phyloP scores from a whole-genome alignment of 2,888 invertebrate species.

The Sabatieria punctata region DNA sequence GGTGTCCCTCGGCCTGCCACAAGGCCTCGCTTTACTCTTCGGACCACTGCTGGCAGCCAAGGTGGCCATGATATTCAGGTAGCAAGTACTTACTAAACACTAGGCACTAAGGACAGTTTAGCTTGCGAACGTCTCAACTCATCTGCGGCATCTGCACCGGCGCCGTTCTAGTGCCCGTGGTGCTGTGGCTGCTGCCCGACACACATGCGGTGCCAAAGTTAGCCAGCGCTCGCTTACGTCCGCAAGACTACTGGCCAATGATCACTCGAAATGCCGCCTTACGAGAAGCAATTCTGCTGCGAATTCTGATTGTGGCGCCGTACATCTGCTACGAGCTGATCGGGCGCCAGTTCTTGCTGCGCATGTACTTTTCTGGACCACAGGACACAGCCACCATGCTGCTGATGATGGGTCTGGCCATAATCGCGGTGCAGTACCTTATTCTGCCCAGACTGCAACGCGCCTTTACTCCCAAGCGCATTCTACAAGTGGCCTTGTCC shows the following conservation, averaged over 20 bases:
- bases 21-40: constrained; percentile 20
- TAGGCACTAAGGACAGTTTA: neutral
- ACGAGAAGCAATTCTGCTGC: constrained; percentile 22
- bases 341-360: constrained; percentile 27
- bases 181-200: constrained; percentile 23
- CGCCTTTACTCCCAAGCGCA: constrained; percentile 15
- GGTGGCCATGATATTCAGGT: constrained; percentile 26
- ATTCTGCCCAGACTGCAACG: constrained; percentile 25
- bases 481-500: constrained; percentile 19
- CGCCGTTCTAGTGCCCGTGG: constrained; percentile 20
- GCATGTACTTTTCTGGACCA: constrained; percentile 25
- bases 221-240: constrained; percentile 25
- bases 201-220: constrained; percentile 28
- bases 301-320: constrained; percentile 24
- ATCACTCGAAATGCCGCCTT: constrained; percentile 13
- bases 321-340: constrained; percentile 30
- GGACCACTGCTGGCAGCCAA: constrained; percentile 25
- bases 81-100: too few relatives aligned
- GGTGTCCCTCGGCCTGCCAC: constrained; percentile 24
- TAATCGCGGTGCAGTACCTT: constrained; percentile 23
- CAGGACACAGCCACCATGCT: constrained; percentile 23
- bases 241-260: constrained; percentile 28
- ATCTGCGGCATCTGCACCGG: constrained; percentile 19
- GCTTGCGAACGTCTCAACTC: constrained; percentile 12
- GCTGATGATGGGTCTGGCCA: constrained; percentile 24